Evolutionary conservation across 2,888 invertebrate genomes (phyloP).

Genomic region (Chydorus sphaericus): DNA sequence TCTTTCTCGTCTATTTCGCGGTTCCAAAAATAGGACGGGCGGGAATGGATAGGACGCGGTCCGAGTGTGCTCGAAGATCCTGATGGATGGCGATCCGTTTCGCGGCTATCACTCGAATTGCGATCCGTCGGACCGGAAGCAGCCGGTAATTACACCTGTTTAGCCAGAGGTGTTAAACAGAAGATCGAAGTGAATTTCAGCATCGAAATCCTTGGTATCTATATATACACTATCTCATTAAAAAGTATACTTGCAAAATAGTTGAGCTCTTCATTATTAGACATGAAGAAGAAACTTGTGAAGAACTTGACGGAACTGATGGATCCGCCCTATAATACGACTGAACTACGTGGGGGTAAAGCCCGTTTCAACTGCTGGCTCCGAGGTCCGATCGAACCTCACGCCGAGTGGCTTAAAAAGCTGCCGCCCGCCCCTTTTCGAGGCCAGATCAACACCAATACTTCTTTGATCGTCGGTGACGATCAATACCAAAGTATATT

Average conservation of each 20-base stretch:
- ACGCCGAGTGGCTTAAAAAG: constrained; percentile 3
- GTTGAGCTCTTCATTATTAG: not conserved
- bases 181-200: not conserved
- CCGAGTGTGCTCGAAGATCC: not conserved
- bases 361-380: not conserved
- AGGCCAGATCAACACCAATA: not conserved
- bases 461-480: not conserved
- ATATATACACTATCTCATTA: not conserved
- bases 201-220: not conserved
- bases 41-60: not conserved
- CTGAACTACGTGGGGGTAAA: not conserved
- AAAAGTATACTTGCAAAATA: not conserved
- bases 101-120: not conserved
- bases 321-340: too few relatives aligned
- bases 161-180: not conserved
- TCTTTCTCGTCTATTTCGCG: not conserved
- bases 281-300: not conserved
- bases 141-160: constrained; percentile 5
- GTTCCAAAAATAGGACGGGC: not conserved
- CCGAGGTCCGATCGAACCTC: not conserved
- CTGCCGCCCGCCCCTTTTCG: not conserved
- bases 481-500: constrained; percentile 2
- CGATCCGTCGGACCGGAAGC: not conserved
- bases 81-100: not conserved
- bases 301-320: not conserved